Evolutionary conservation across 2,888 invertebrate genomes (phyloP).

Genomic region (Neocrepidodera transversa): DNA sequence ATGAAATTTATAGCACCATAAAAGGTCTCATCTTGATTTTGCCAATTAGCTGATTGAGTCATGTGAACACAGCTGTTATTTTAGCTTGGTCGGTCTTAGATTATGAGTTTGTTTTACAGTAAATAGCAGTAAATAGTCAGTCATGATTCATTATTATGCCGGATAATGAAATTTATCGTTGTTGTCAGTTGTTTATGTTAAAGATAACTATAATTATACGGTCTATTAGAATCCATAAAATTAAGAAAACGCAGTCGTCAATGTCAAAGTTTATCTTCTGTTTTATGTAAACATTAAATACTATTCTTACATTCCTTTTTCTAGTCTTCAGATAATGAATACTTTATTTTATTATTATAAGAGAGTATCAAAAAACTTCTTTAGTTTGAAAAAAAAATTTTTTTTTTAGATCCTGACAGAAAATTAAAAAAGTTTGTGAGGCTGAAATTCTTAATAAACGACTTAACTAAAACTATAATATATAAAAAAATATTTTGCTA

Average conservation of each 20-base stretch:
- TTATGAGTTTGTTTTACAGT: constrained; percentile 16
- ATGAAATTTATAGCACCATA: constrained; percentile 9
- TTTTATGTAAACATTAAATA: constrained; percentile 12
- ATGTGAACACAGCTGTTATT: constrained; percentile 20
- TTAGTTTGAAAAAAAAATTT: background rate
- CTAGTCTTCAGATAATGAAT: background rate
- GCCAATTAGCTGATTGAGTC: constrained; percentile 31
- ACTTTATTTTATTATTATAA: background rate
- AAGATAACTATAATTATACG: constrained; percentile 16
- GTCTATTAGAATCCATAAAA: constrained; percentile 11
- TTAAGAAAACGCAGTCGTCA: constrained; percentile 1
- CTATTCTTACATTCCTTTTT: background rate
- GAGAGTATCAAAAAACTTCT: background rate
- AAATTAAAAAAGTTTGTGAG: background rate
- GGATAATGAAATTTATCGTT: constrained; percentile 14
- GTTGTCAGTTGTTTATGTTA: constrained; percentile 8
- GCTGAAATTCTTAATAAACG: background rate
- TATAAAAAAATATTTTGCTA: background rate
- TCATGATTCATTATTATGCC: constrained; percentile 13
- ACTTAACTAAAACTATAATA: background rate
- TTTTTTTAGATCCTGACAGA: background rate
- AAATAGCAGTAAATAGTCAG: constrained; percentile 9
- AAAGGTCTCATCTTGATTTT: constrained; percentile 20
- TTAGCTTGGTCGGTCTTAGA: constrained; percentile 3
- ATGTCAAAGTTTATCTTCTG: constrained; percentile 13